Conservation (phyloP, 2,113 vertebrate genomes). For the Anolis sagrei region DNA sequence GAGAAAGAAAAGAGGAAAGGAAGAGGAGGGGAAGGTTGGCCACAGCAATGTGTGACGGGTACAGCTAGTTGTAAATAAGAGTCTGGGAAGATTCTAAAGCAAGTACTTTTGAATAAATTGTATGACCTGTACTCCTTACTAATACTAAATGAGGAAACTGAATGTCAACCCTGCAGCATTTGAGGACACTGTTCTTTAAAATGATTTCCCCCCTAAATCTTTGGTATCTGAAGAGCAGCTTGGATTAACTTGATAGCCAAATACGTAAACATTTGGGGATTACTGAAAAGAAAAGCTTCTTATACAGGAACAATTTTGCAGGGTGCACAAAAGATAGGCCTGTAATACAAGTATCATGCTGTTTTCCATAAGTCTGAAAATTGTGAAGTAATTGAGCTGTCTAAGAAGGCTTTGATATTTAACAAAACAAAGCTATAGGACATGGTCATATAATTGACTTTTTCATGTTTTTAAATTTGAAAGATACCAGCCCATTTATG, state of each 20-base stretch:
- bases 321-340: background rate
- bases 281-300: conserved; percentile 26
- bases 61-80: background rate
- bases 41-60: too few relatives aligned
- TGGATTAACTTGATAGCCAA: conserved; percentile 13
- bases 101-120: background rate
- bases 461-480: background rate
- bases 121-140: background rate
- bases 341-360: background rate
- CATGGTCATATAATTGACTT: background rate
- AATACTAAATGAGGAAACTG: background rate
- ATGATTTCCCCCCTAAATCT: background rate
- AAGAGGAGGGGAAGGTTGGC: too few relatives aligned
- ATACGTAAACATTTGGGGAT: background rate
- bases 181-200: background rate
- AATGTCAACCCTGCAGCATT: background rate
- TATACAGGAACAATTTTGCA: conserved; percentile 7
- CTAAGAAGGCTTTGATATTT: conserved; percentile 1
- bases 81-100: background rate
- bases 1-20: too few relatives aligned
- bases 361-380: background rate
- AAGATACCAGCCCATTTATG: background rate
- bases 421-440: conserved; percentile 5
- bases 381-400: background rate
- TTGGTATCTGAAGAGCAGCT: conserved; percentile 9